Evolutionary conservation across 1,140 invertebrate species (phyloP).

Genomic region (Stratiolaelaps scimitus): DNA sequence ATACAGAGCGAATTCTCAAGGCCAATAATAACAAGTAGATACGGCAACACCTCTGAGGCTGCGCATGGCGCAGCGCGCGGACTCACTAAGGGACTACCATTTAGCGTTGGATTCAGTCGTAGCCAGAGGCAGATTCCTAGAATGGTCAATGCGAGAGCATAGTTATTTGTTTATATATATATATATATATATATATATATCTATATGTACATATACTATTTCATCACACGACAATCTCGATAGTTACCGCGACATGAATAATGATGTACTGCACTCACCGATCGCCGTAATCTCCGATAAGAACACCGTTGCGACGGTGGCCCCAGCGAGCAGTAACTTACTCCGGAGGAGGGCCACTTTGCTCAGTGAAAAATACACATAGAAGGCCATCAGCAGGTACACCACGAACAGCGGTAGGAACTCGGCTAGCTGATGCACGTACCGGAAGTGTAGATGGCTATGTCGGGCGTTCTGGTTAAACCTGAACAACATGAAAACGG

Average conservation of each 20-base stretch:
- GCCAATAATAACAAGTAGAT: slow-evolving; percentile 83
- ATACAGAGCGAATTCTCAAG: slow-evolving; percentile 89
- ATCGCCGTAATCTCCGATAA: slow-evolving; percentile 6
- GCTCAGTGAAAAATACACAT: slow-evolving; percentile 33
- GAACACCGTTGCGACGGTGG: slow-evolving; percentile 11
- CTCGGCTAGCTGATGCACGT: slow-evolving; percentile 19
- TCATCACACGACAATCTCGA: too few relatives aligned
- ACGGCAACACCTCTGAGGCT: slow-evolving; percentile 64
- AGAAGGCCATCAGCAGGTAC: slow-evolving; percentile 13
- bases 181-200: too few relatives aligned
- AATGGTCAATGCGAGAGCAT: too few relatives aligned
- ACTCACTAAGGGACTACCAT: slow-evolving; percentile 39
- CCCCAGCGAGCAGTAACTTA: not conserved
- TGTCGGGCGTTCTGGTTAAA: too few relatives aligned
- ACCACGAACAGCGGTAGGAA: slow-evolving; percentile 5
- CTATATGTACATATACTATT: too few relatives aligned
- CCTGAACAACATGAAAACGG: too few relatives aligned
- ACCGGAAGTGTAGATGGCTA: slow-evolving; percentile 22
- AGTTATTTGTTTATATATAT: too few relatives aligned
- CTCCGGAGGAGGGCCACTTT: slow-evolving; percentile 18
- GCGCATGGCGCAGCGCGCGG: not conserved
- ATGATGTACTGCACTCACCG: too few relatives aligned
- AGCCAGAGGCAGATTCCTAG: slow-evolving; percentile 79
- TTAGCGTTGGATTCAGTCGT: slow-evolving; percentile 49
- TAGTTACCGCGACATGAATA: too few relatives aligned